These are phyloP conservation scores for Neuroscelio doddi DNA, from an alignment of 2,888 invertebrate species.

Conservation along the genomic window DNA sequence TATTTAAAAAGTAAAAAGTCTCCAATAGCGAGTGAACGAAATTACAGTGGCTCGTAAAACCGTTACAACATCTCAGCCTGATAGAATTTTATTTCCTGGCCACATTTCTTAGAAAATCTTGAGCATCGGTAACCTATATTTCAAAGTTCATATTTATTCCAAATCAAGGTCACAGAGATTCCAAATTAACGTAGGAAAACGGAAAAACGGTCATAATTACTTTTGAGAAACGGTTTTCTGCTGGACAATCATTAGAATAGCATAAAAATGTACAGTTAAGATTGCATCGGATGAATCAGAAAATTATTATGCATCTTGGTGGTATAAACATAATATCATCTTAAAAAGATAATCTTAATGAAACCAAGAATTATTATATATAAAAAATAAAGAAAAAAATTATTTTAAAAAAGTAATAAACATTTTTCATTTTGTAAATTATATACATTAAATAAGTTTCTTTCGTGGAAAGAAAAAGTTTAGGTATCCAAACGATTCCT, in stretches of 20 bases:
- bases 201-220: constrained; percentile 27
- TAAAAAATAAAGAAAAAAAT: no score
- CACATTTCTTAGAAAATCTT: constrained; percentile 12
- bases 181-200: constrained; percentile 23
- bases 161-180: constrained; percentile 33
- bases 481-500: no score
- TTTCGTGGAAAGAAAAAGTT: no score
- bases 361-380: no score
- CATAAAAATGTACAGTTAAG: constrained; percentile 31
- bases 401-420: no score
- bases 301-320: constrained; percentile 26
- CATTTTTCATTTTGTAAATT: no score
- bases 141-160: constrained; percentile 9
- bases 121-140: constrained; percentile 37
- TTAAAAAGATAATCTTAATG: no score
- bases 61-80: constrained; percentile 56
- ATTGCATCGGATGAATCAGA: constrained; percentile 35
- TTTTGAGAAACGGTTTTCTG: constrained; percentile 31
- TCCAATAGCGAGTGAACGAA: constrained; percentile 14
- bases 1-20: no score
- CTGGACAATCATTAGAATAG: constrained; percentile 33
- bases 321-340: no score
- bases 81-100: constrained; percentile 49
- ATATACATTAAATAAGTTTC: no score
- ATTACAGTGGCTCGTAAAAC: constrained; percentile 58